phyloP scores from a whole-genome alignment of 2,113 vertebrate genomes.

The Cottus gobio region DNA sequence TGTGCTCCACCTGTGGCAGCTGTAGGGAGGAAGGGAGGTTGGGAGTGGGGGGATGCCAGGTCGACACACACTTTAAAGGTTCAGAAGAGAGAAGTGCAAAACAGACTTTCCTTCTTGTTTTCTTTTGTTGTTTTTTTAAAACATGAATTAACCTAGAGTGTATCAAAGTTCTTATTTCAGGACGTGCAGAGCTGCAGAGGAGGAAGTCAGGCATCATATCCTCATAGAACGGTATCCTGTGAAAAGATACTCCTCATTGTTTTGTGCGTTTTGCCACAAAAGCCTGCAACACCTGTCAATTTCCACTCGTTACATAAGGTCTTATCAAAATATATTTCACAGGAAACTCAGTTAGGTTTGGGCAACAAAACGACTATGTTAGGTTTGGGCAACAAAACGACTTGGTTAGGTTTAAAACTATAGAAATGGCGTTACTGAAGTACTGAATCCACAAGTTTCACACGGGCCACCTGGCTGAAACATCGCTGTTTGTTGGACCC shows the following conservation, averaged over 20 bases:
- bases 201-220: not conserved
- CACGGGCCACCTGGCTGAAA: not conserved
- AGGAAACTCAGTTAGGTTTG: not conserved
- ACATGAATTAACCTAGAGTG: not conserved
- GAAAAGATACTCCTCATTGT: not conserved
- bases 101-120: not conserved
- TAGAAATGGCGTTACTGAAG: not conserved
- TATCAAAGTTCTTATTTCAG: not conserved
- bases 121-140: not conserved
- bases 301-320: not conserved
- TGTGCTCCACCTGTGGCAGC: slow-evolving; percentile 48
- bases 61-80: slow-evolving; percentile 19
- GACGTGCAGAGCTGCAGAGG: not conserved
- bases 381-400: not conserved
- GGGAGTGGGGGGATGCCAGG: not conserved
- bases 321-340: not conserved
- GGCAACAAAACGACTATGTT: too few species aligned
- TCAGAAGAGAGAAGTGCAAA: slow-evolving; percentile 10
- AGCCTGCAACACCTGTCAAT: not conserved
- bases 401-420: not conserved
- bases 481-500: not conserved
- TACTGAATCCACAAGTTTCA: not conserved
- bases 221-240: not conserved
- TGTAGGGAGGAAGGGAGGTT: not conserved
- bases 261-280: not conserved